Base-by-base conservation (phyloP, 2,113 vertebrate species). In the Pedionomus torquatus region DNA sequence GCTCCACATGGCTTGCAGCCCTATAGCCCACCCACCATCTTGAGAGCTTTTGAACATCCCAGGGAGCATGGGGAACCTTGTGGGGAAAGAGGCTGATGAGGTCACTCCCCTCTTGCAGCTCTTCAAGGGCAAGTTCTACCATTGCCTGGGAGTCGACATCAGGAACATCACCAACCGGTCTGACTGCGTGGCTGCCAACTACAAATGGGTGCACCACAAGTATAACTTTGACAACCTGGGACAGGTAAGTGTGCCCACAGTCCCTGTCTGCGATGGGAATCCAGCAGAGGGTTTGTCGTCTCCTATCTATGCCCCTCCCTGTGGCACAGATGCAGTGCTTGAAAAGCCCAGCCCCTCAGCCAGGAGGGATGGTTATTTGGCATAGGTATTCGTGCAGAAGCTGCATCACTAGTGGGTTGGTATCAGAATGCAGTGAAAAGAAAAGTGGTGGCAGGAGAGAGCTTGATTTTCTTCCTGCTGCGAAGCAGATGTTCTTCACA, bases 201-300 rank as follows among this genome's bases (percentile, higher is more conserved):
- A 99, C 97, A 99, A 99, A 96, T 99, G 99, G 99, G 99, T 99
- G 79, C 99, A 99, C 96, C 99, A 99, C 95, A 99, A 99, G 75
- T 99, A 99, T 98, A 99, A 99, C 98, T 99, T 99, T 4, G 99
- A 99, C 97, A 99, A 99, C 95, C 97, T 99, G 93, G 99, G 99
- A 66, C 99, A 99, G 99, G 99, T 99, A 91, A 93, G 97, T 93
- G 41, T 72, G 18, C 43, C 33, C 5, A 5, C 39, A 81, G 41
- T 8, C 37, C 18, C 31, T 24, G 35, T 28, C 49, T 83, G 41
- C 85, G 30, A 43, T 13, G 20, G 61, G 35, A 92, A 65, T 19
- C 17, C 70, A 54, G 28, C 13, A 25, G 3, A 39, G 68, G 37
- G 24, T 52, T 90, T 64, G 7, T 70, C n/a, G 57, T 16, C 43